phyloP scores from a whole-genome alignment of 2,888 invertebrate genomes.

The Epistrophe grossulariae region DNA sequence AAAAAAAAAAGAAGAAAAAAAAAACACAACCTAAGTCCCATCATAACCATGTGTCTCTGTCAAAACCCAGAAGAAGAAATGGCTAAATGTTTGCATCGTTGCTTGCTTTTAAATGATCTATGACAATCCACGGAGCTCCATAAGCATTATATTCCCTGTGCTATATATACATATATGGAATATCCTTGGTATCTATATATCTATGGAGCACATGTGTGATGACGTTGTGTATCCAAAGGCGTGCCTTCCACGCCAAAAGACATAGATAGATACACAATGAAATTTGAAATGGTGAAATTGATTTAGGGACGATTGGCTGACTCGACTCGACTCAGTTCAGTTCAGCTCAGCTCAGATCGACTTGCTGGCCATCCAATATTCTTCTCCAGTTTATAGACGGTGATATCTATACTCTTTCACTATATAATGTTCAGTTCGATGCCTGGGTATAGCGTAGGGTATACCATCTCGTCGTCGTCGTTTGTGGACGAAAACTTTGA shows the following conservation, averaged over 20 bases:
- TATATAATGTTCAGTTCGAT: background rate
- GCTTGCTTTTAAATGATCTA: constrained; percentile 58
- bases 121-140: constrained; percentile 23
- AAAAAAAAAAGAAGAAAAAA: background rate
- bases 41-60: constrained; percentile 44
- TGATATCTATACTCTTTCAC: background rate
- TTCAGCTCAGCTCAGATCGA: constrained; percentile 27
- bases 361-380: constrained; percentile 47
- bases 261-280: constrained; percentile 49
- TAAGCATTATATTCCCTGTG: constrained; percentile 34
- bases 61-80: constrained; percentile 26
- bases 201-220: background rate
- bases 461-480: constrained; percentile 15
- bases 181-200: constrained; percentile 1
- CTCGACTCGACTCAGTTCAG: constrained; percentile 28
- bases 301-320: constrained; percentile 74
- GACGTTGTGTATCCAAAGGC: constrained; percentile 40
- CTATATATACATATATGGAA: background rate
- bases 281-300: constrained; percentile 67
- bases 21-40: background rate
- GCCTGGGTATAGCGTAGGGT: background rate
- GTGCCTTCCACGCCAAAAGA: constrained; percentile 52
- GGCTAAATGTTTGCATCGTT: constrained; percentile 49
- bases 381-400: background rate
- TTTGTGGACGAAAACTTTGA: constrained; percentile 53